phyloP scores from a whole-genome alignment of 2,797 vertebrate genomes.

The Psittacula echo region DNA sequence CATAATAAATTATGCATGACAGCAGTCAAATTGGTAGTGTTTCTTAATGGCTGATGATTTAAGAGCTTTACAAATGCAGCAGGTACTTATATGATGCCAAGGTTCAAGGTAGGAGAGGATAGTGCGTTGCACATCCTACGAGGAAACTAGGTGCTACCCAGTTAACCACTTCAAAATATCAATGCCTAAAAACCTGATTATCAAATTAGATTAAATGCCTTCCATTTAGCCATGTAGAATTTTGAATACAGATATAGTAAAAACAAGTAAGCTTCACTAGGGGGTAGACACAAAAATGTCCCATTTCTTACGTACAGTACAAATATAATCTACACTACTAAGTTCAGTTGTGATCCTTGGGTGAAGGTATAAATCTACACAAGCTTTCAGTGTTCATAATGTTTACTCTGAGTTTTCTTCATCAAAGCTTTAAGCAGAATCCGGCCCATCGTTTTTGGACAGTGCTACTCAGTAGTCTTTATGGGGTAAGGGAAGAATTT shows the following conservation, averaged over 20 bases:
- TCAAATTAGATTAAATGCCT: neutral
- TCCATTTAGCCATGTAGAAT: neutral
- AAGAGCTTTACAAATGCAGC: neutral
- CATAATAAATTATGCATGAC: neutral
- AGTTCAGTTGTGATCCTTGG: neutral
- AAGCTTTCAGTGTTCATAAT: neutral
- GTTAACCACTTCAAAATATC: slow-evolving; percentile 14
- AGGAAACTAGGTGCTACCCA: slow-evolving; percentile 17
- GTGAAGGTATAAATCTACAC: neutral
- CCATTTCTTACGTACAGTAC: neutral
- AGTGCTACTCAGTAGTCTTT: neutral
- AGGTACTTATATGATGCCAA: neutral
- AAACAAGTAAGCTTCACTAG: neutral
- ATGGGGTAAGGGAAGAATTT: neutral
- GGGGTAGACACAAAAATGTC: neutral
- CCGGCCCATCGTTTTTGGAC: neutral
- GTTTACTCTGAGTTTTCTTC: neutral
- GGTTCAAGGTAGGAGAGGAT: neutral
- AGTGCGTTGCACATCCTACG: neutral
- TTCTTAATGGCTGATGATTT: neutral
- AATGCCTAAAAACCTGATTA: neutral
- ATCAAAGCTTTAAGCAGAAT: neutral
- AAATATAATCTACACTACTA: neutral
- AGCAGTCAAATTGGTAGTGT: neutral
- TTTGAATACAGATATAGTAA: neutral